Evolutionary conservation across 2,888 invertebrate species (phyloP).

Genomic region (Acleris cristana): DNA sequence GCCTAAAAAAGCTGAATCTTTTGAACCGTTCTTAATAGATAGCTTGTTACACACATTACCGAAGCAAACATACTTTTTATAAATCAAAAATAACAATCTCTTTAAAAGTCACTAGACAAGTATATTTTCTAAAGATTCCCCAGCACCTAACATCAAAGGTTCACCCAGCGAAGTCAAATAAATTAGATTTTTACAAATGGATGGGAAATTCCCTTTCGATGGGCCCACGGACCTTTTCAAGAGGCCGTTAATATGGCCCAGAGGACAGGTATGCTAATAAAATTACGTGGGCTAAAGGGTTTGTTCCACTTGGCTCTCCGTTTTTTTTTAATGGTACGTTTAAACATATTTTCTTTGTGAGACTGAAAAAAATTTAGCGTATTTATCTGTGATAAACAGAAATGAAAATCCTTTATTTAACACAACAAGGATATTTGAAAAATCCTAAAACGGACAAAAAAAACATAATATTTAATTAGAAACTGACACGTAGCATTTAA

Average conservation of each 20-base stretch:
- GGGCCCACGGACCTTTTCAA: constrained; percentile 23
- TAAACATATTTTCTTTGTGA: background rate
- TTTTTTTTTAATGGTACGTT: background rate
- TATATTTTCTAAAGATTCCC: background rate
- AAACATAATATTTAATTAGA: too few species aligned
- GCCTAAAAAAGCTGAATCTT: too few species aligned
- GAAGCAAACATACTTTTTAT: too few species aligned
- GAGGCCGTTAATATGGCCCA: constrained; percentile 37
- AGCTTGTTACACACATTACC: too few species aligned
- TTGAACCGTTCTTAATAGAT: too few species aligned
- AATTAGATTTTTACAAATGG: constrained; percentile 37
- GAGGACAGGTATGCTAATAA: constrained; percentile 42
- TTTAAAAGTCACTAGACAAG: too few species aligned
- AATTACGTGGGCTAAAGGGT: constrained; percentile 41
- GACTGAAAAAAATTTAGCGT: background rate
- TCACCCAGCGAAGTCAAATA: constrained; percentile 20
- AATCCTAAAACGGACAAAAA: too few species aligned
- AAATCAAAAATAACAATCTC: too few species aligned
- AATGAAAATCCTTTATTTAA: too few species aligned
- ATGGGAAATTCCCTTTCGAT: constrained; percentile 21
- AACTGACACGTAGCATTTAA: too few species aligned
- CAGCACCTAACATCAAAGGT: constrained; percentile 23
- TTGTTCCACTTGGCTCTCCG: constrained; percentile 5
- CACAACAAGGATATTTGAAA: too few species aligned
- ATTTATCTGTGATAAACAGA: too few species aligned